phyloP scores from a whole-genome alignment of 2,113 vertebrate species.

The Mohoua ochrocephala region DNA sequence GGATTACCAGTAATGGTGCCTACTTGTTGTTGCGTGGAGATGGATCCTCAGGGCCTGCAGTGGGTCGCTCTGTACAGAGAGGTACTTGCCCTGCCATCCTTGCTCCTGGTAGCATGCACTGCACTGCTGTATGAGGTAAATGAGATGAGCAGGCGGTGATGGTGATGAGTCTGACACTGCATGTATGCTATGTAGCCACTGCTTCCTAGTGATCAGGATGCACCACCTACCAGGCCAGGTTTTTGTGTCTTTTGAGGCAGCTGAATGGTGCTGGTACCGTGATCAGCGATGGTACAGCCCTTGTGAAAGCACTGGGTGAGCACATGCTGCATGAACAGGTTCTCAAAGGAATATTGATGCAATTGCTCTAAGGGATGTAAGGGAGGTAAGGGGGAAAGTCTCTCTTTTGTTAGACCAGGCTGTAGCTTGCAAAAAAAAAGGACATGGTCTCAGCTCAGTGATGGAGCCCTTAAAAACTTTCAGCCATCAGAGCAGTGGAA shows the following conservation, averaged over 20 bases:
- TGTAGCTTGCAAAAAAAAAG: neutral
- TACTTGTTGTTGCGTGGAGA: neutral
- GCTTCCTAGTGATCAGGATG: fast-evolving
- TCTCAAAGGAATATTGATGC: neutral
- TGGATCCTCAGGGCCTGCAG: neutral
- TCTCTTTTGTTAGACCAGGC: neutral
- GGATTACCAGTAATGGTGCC: neutral
- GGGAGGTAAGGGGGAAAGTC: neutral
- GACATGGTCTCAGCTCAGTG: neutral
- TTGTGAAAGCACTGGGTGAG: neutral
- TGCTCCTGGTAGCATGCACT: neutral
- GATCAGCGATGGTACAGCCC: neutral
- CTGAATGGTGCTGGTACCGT: neutral
- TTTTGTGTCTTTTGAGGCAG: neutral
- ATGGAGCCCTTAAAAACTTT: neutral
- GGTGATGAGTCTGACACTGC: neutral
- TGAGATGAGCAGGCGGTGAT: neutral
- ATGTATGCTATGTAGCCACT: neutral
- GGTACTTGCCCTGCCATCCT: neutral
- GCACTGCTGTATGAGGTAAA: neutral
- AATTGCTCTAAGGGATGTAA: neutral
- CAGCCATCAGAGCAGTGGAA: neutral
- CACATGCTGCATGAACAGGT: neutral
- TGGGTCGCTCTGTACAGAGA: neutral
- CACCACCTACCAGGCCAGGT: neutral